Percentiles rank a stretch among this genome's conserved stretches.
Evolutionary conservation across 2,797 vertebrate species (phyloP).

Genomic region (Danio kyathit): DNA sequence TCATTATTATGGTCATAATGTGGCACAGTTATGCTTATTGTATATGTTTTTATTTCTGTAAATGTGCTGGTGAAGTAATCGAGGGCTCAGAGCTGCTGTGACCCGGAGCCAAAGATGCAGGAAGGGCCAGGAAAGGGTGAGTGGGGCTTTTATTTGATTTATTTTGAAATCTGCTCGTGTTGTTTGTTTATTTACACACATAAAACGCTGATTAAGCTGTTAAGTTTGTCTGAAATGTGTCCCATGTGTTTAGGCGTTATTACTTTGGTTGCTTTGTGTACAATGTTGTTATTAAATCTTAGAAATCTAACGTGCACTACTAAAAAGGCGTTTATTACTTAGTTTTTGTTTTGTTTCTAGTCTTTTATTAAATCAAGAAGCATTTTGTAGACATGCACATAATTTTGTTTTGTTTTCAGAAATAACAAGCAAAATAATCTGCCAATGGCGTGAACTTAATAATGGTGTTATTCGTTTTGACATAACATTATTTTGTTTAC

Average conservation of each 20-base stretch:
- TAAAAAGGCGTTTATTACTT: too few relatives aligned
- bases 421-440: too few relatives aligned
- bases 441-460: too few relatives aligned
- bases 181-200: neutral
- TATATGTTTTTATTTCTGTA: neutral
- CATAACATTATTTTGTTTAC: too few relatives aligned
- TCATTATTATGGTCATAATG: neutral
- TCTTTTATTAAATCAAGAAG: too few relatives aligned
- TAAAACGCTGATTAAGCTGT: neutral
- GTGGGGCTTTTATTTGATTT: constrained; percentile 17
- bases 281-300: neutral
- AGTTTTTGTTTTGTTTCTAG: too few relatives aligned
- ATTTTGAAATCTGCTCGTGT: neutral
- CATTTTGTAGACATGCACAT: too few relatives aligned
- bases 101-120: constrained; percentile 61
- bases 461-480: too few relatives aligned
- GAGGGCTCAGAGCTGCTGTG: constrained; percentile 30
- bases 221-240: neutral
- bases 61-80: constrained; percentile 16
- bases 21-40: neutral
- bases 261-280: neutral
- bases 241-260: neutral
- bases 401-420: too few relatives aligned
- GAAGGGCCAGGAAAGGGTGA: constrained; percentile 60
- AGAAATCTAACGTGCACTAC: too few relatives aligned